phyloP scores from a whole-genome alignment of 2,113 vertebrate species.

The Girardinichthys multiradiatus region DNA sequence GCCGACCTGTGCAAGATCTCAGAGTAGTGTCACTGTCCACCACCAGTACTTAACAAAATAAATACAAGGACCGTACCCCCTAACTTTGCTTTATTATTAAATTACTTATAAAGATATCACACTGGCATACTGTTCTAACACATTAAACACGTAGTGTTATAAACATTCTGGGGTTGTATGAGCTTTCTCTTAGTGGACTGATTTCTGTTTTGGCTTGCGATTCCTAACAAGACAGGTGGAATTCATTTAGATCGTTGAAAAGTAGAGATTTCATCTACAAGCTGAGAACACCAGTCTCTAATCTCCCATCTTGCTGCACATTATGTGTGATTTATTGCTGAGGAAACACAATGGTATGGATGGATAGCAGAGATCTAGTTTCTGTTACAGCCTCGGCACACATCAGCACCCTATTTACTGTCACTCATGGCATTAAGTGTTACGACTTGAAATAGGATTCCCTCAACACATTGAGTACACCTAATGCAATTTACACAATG shows the following conservation, averaged over 20 bases:
- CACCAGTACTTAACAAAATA: too few relatives aligned
- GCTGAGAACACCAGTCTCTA: neutral
- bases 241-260: neutral
- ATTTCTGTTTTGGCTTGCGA: neutral
- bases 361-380: too few relatives aligned
- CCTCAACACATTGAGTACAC: constrained; percentile 40
- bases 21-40: too few relatives aligned
- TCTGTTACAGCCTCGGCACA: constrained; percentile 35
- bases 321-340: constrained; percentile 24
- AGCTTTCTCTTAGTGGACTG: neutral
- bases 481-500: constrained; percentile 17
- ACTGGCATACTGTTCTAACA: neutral
- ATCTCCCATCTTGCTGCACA: neutral
- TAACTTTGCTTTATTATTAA: constrained; percentile 13
- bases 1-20: too few relatives aligned
- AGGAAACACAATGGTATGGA: too few relatives aligned
- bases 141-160: neutral
- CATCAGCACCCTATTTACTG: constrained; percentile 53
- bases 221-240: too few relatives aligned
- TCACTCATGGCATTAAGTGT: constrained; percentile 44
- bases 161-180: constrained; percentile 8
- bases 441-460: constrained; percentile 43
- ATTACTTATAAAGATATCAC: neutral
- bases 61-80: too few relatives aligned
- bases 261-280: neutral